Conservation (phyloP, 2,888 invertebrate genomes). For the Apantesis nais region DNA sequence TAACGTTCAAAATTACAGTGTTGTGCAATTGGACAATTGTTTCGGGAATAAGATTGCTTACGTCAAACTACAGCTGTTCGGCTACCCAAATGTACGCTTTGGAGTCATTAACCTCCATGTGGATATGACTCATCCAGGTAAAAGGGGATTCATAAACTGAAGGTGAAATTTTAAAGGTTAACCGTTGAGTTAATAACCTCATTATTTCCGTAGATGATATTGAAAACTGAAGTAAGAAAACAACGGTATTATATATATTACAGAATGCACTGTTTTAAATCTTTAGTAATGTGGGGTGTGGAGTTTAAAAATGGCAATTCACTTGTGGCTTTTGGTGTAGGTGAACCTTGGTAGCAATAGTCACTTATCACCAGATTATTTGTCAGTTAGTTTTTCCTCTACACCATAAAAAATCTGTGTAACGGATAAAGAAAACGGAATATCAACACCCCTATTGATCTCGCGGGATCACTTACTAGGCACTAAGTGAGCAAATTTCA, state of each 20-base stretch:
- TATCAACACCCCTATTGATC: no score
- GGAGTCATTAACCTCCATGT: constrained; percentile 20
- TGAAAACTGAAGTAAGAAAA: neutral
- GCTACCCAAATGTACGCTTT: neutral
- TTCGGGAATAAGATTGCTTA: constrained; percentile 4
- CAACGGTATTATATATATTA: neutral
- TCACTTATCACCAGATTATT: no score
- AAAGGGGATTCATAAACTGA: constrained; percentile 9
- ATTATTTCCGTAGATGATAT: constrained; percentile 2
- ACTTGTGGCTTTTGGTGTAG: no score
- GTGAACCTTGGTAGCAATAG: no score
- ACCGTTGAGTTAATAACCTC: constrained; percentile 4
- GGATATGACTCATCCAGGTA: constrained; percentile 17
- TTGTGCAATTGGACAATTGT: constrained; percentile 2
- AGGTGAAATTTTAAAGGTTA: constrained; percentile 15
- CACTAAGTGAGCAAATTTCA: no score
- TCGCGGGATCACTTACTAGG: no score
- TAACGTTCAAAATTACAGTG: neutral
- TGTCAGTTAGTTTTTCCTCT: no score
- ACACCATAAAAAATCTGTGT: no score
- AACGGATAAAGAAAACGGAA: no score
- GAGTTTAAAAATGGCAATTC: no score
- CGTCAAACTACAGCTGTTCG: constrained; percentile 16
- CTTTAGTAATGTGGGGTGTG: no score
- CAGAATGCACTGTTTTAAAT: no score